Evolutionary conservation across 2,113 vertebrate species (phyloP), one percentile per base, ranked within the genome.

Genomic region (Morone chrysops): DNA sequence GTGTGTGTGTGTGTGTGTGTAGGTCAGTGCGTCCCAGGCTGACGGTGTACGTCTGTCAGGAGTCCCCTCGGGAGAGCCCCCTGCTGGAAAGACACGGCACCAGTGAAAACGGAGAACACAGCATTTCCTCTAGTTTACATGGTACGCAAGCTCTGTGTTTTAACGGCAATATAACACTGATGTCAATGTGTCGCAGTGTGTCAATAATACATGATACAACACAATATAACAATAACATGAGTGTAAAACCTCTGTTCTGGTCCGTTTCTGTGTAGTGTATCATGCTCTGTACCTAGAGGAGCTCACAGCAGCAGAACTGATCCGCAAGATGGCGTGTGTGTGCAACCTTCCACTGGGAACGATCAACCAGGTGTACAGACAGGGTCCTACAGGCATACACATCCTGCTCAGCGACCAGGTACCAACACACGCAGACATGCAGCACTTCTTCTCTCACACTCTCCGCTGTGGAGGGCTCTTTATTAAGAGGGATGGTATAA

Each of bases 271-370:
- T 47, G 36, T 69, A 98, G 97, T 98, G 88, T 98, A 98, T 92
- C 97, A 98, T 83, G 97, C 97, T 86, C 96, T 98, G 92, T 98
- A 98, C 92, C 93, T 98, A 81, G 97, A 98, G 95, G 97, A 98
- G 87, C 96, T 98, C 96, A 96, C 95, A 76, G 97, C 97, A 83
- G 96, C 95, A 14, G 97, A 98, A 94, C 95, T 98, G 62, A 96
- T 96, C 70, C 96, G 96, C 88, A 98, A 98, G 92, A 97, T 98
- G 86, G 97, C 97, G 12, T 89, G 93, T 81, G 96, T 97, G 86
- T 98, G 98, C 87, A 94, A 95, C 93, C 96, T 98, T 92, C 97
- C 97, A 87, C 92, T 97, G 87, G 96, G 96, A 82, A 97, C 95
- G 76, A 97, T 98, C 91, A 97, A 96, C 93, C 97, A 97, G 89